These are phyloP conservation scores for Hippocampus barbouri DNA, from an alignment of 2,113 vertebrate species.

Conservation along the genomic window DNA sequence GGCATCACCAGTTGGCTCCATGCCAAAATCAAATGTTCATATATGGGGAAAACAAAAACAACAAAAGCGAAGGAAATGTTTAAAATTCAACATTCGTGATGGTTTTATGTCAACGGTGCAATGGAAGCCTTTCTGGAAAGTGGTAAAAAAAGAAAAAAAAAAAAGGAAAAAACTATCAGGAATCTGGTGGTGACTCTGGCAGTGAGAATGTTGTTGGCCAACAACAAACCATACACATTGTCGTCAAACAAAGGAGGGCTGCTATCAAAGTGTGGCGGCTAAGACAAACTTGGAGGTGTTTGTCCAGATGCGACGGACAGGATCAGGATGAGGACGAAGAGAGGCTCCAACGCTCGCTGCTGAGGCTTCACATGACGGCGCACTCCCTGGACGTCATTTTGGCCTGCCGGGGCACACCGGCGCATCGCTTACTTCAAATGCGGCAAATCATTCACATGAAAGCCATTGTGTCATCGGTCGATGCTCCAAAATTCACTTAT, in stretches of 20 bases:
- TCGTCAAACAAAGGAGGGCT: not conserved
- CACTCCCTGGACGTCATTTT: slow-evolving; percentile 87
- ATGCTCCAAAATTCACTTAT: no score
- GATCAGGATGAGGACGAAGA: not conserved
- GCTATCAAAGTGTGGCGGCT: not conserved
- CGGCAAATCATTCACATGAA: no score
- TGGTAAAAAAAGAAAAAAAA: not conserved
- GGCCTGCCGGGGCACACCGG: slow-evolving; percentile 68
- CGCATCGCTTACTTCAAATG: not conserved
- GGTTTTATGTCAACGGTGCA: not conserved
- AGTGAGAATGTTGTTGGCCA: not conserved
- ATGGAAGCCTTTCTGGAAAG: not conserved
- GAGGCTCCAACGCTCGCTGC: not conserved
- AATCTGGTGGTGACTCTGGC: not conserved
- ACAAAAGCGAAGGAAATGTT: not conserved
- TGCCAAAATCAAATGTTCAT: not conserved
- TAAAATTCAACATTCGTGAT: not conserved
- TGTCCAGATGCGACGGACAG: not conserved
- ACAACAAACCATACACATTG: not conserved
- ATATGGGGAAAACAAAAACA: not conserved
- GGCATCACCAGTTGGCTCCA: not conserved
- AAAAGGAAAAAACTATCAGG: not conserved
- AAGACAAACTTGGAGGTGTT: not conserved
- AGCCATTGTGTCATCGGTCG: no score
- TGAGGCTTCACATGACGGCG: slow-evolving; percentile 81